Base-by-base conservation (phyloP, 2,888 invertebrate species). In the Globia sparganii region DNA sequence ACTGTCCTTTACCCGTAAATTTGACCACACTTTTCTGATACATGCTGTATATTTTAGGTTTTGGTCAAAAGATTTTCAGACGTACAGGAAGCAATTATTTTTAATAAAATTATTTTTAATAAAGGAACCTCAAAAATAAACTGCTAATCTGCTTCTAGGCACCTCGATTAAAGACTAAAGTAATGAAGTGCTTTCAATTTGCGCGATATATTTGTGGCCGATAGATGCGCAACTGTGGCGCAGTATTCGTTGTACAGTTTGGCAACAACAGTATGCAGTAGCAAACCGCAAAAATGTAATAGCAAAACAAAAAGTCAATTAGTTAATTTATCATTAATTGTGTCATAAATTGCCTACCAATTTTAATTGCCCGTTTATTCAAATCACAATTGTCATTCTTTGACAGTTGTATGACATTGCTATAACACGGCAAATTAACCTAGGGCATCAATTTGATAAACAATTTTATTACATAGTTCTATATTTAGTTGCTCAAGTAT, bases 91-190 rank as follows among this genome's bases (percentile, higher is more conserved):
- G n/a, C n/a, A n/a, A n/a, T n/a, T n/a, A n/a, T n/a, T n/a, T n/a
- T n/a, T n/a, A n/a, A n/a, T n/a, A n/a, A n/a, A n/a, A n/a, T n/a
- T n/a, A n/a, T n/a, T n/a, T n/a, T n/a, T n/a, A n/a, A n/a, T n/a
- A n/a, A n/a, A n/a, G n/a, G 56, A 4, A 74, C n/a, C 40, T 37
- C 6, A 49, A 61, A 53, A 67, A 53, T 53, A 15, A 61, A 21
- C 18, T 58, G 43, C 56, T 76, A 25, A 49, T 76, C 40, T 77
- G 58, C 11, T 53, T 65, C 58, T 79, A 77, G 43, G 83, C 79
- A 83, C 53, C 77, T 82, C 53, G 61, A 56, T 79, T 62, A 62
- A 25, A 62, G 61, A 56, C 82, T 62, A 62, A 25, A 62, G 18
- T 73, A 62, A 64, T 62, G 5, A 49, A 46, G 4, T 46, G 59